Base-by-base conservation (phyloP, 2,888 invertebrate genomes). In the Calliopum simillimum region DNA sequence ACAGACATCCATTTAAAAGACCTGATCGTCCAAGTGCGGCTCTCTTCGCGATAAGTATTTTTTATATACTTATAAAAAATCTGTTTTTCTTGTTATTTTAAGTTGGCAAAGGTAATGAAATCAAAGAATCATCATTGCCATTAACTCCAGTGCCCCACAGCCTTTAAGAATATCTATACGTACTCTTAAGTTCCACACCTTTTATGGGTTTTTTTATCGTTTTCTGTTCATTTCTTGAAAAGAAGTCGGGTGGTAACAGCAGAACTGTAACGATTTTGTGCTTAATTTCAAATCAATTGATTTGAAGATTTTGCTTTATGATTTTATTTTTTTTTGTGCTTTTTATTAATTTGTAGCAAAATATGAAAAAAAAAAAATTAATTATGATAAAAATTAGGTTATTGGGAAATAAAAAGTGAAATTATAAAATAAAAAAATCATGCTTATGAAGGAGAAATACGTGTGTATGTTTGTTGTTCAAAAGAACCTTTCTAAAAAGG, bases 361-460 rank as follows among this genome's bases (percentile, higher is more conserved):
- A 33, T n/a, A n/a, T 78, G 73, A 44, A 61, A 71, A 71, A 59
- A 71, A 53, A 44, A 71, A 70, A 66, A 56, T 58, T 41, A 59
- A 68, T 65, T 41, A 66, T 21, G 71, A 73, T 65, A 73, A 74
- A 80, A 77, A 75, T 47, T 77, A 72, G 82, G 81, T 82, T 82
- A 81, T 81, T 81, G 77, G 82, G 77, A 81, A 81, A 81, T 81
- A 77, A 81, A 82, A 81, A 81, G 82, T 82, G 81, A 81, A 81
- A 81, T 81, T 81, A 61, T 74, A 74, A n/a, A n/a, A n/a, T n/a
- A n/a, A n/a, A 62, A 73, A 67, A 73, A 75, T 69, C 69, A 71
- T 41, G 23, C 47, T 14, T 11, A 16, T 21, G 51, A 47, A 4
- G 51, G 4, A 51, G 51, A 51, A 4, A 1, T 21, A 33, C 5